Evolutionary conservation across 2,797 vertebrate genomes (phyloP).

Genomic region (Bryconaethiops microstoma): DNA sequence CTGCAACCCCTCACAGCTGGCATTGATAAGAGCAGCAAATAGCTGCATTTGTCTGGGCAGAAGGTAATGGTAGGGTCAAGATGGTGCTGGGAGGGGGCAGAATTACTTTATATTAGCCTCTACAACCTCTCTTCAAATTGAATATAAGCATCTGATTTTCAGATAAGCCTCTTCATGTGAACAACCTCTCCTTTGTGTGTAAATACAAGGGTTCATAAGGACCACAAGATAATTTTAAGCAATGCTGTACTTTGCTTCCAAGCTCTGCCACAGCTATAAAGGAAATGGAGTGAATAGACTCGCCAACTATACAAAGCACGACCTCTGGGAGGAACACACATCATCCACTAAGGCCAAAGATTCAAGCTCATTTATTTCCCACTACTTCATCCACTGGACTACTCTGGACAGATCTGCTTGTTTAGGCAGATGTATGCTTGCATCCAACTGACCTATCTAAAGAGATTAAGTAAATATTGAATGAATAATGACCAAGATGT

Average conservation of each 20-base stretch:
- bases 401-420: background rate
- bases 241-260: background rate
- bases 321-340: background rate
- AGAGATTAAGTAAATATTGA: background rate
- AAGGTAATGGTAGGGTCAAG: constrained; percentile 79
- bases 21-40: constrained; percentile 87
- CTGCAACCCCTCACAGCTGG: constrained; percentile 85
- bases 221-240: background rate
- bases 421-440: background rate
- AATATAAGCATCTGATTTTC: constrained; percentile 19
- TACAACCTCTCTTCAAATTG: background rate
- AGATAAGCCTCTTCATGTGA: constrained; percentile 1
- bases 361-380: no score
- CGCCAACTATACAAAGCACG: background rate
- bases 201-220: background rate
- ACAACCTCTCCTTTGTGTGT: background rate
- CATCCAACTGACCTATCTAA: background rate
- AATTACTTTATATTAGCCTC: constrained; percentile 33
- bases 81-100: background rate
- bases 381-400: background rate
- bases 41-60: constrained; percentile 87
- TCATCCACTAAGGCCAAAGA: no score
- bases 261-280: background rate
- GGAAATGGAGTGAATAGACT: background rate
- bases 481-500: background rate